Percentiles rank a stretch among this genome's conserved stretches.
Evolutionary conservation across 2,797 vertebrate species (phyloP).

Genomic region (Valencia hispanica): DNA sequence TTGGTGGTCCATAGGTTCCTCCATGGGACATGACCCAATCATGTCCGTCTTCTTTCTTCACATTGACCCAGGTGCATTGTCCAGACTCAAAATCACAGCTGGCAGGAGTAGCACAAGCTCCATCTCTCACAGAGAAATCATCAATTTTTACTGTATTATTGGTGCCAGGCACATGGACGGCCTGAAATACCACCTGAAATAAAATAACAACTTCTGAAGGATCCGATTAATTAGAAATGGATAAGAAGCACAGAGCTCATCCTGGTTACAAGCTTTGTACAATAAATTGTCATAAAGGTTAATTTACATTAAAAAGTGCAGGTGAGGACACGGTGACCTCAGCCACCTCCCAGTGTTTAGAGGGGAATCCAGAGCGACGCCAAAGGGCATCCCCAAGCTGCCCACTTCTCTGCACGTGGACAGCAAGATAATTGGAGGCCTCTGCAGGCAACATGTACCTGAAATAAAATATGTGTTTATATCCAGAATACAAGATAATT

Average conservation of each 20-base stretch:
- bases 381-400: conserved; percentile 59
- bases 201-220: neutral
- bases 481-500: neutral
- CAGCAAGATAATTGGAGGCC: conserved; percentile 51
- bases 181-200: conserved; percentile 75
- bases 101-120: conserved; percentile 67
- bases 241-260: neutral
- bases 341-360: conserved; percentile 76
- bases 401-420: conserved; percentile 64
- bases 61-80: conserved; percentile 75
- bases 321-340: conserved; percentile 79
- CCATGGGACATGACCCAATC: conserved; percentile 71
- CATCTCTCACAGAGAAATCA: conserved; percentile 73
- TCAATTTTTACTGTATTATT: conserved; percentile 69
- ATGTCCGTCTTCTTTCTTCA: conserved; percentile 57
- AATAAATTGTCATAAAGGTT: neutral
- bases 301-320: conserved; percentile 66
- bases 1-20: conserved; percentile 59
- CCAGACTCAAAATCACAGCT: conserved; percentile 84
- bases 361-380: conserved; percentile 58
- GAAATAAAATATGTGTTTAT: conserved; percentile 12
- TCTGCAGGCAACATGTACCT: conserved; percentile 77
- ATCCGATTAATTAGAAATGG: neutral
- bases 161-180: conserved; percentile 29
- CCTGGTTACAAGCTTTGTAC: neutral